A percentile compares a stretch with the other conserved stretches of the same genome.
Conservation (phyloP, 2,797 vertebrate species). For the Prionace glauca region DNA sequence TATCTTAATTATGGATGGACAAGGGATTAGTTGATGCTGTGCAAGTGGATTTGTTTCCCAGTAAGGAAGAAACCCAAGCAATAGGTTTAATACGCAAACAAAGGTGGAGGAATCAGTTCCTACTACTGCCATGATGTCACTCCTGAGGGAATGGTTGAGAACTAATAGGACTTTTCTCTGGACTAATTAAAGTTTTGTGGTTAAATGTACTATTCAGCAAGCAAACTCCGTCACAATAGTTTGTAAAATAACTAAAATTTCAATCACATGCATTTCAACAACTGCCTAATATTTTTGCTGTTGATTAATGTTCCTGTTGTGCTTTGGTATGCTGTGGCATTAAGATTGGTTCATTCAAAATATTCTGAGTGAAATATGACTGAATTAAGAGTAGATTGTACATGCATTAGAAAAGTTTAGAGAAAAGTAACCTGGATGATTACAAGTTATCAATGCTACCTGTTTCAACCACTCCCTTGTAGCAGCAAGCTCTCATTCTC, state of each 20-base stretch:
- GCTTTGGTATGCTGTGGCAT: background rate
- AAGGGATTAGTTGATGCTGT: background rate
- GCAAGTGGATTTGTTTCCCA: background rate
- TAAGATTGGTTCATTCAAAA: background rate
- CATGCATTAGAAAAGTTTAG: background rate
- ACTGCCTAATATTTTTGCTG: background rate
- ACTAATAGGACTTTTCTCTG: background rate
- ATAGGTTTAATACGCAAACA: too few species aligned
- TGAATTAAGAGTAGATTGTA: background rate
- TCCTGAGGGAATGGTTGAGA: background rate
- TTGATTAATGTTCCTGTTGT: background rate
- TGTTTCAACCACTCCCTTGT: background rate
- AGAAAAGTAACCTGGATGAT: background rate
- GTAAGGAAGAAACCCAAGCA: background rate
- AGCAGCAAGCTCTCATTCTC: background rate
- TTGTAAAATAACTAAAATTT: background rate
- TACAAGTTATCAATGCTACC: background rate
- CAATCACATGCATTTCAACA: background rate
- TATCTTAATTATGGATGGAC: background rate
- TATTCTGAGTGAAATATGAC: background rate
- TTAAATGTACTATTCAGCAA: background rate
- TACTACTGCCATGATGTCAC: background rate
- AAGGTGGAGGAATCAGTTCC: background rate
- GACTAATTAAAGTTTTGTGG: background rate
- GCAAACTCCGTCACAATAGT: background rate